Conservation (phyloP, 2,888 invertebrate species). For the Mythimna albipuncta region DNA sequence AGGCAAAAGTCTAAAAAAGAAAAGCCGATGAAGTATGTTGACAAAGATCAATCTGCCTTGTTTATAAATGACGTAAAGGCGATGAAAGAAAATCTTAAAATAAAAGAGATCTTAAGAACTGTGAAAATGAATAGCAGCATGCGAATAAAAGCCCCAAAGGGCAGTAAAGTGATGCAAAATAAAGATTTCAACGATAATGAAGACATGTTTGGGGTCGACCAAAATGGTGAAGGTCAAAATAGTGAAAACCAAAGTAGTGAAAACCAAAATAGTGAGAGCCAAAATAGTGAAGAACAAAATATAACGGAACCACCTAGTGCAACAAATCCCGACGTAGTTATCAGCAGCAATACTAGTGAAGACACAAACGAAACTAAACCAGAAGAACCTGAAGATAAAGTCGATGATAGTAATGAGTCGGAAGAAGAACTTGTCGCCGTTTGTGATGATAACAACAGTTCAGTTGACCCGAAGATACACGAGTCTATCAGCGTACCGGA, state of each 20-base stretch:
- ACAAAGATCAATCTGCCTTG: constrained; percentile 75
- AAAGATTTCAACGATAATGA: constrained; percentile 81
- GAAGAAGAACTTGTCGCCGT: constrained; percentile 30
- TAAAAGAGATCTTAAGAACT: constrained; percentile 84
- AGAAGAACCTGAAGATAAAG: constrained; percentile 40
- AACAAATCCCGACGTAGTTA: constrained; percentile 74
- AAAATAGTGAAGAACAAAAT: constrained; percentile 44
- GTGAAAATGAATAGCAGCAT: constrained; percentile 87
- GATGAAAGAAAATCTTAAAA: constrained; percentile 85
- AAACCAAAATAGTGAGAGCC: constrained; percentile 44
- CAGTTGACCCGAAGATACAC: constrained; percentile 39
- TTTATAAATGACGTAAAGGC: constrained; percentile 81
- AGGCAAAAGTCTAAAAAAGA: constrained; percentile 82
- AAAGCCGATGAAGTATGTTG: constrained; percentile 73
- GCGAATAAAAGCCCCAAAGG: constrained; percentile 82
- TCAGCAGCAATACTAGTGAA: constrained; percentile 48
- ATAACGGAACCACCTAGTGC: constrained; percentile 72
- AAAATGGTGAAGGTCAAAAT: constrained; percentile 46
- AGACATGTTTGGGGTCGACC: constrained; percentile 72
- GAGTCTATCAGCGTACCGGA: constrained; percentile 67
- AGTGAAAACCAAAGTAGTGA: constrained; percentile 50
- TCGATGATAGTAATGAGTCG: constrained; percentile 38
- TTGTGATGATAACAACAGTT: constrained; percentile 35
- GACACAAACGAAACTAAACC: constrained; percentile 41
- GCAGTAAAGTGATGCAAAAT: constrained; percentile 82